phyloP scores from a whole-genome alignment of 2,797 vertebrate genomes.

The Triplophysa yarkandensis region DNA sequence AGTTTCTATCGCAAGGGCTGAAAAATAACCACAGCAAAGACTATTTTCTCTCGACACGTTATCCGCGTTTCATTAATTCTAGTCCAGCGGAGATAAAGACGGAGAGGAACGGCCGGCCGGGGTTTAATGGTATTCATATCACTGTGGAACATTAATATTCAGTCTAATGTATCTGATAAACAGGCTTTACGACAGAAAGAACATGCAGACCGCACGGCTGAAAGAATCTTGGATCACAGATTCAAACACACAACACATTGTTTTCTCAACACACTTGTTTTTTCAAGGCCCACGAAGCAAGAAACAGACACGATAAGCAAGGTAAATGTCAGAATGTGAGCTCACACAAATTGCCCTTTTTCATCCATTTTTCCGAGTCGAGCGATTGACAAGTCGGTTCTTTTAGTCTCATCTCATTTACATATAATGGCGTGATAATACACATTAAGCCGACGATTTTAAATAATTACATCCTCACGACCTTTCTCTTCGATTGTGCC shows the following conservation, averaged over 20 bases:
- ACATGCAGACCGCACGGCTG: slow-evolving; percentile 81
- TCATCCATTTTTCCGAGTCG: slow-evolving; percentile 55
- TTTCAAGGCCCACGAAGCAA: no score
- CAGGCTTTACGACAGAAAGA: slow-evolving; percentile 89
- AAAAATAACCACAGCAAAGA: slow-evolving; percentile 73
- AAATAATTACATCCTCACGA: slow-evolving; percentile 91
- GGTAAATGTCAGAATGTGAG: not conserved
- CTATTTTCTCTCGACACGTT: slow-evolving; percentile 69
- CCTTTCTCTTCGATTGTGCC: slow-evolving; percentile 74
- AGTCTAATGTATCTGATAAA: slow-evolving; percentile 99
- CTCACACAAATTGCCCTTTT: slow-evolving; percentile 38
- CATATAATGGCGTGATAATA: slow-evolving; percentile 89
- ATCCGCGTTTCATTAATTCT: slow-evolving; percentile 82
- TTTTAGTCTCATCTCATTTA: slow-evolving; percentile 84
- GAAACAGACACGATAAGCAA: not conserved
- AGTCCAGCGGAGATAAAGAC: slow-evolving; percentile 85
- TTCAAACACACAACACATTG: slow-evolving; percentile 44
- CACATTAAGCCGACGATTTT: slow-evolving; percentile 93
- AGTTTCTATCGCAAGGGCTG: slow-evolving; percentile 79
- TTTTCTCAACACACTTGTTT: not conserved
- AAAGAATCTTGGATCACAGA: slow-evolving; percentile 71
- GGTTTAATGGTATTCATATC: slow-evolving; percentile 95
- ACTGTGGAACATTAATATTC: slow-evolving; percentile 96
- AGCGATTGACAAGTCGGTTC: slow-evolving; percentile 71
- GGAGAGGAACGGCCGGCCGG: slow-evolving; percentile 92